A percentile compares a stretch with the other conserved stretches of the same genome.
These are phyloP conservation scores for Achatina immaculata DNA, from an alignment of 1,140 invertebrate species.

Conservation along the genomic window DNA sequence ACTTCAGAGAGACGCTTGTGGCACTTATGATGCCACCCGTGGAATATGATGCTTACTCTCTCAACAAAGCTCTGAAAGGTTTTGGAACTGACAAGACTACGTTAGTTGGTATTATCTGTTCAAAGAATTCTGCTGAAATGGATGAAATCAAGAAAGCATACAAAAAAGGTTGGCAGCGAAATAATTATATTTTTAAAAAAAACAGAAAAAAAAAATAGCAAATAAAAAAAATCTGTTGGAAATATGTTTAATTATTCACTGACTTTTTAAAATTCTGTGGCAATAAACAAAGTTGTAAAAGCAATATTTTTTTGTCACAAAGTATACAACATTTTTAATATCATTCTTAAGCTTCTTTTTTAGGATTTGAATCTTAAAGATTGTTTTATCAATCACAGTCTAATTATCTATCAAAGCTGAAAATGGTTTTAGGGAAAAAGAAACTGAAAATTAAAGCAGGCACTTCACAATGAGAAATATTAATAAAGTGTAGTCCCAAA, in stretches of 20 bases:
- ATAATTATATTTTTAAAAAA: not conserved
- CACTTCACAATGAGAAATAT: too few species aligned
- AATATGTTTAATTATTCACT: too few species aligned
- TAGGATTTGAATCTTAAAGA: not conserved
- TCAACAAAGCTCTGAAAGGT: constrained; percentile 84
- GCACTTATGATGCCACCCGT: constrained; percentile 89
- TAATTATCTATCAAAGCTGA: too few species aligned
- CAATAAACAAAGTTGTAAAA: too few species aligned
- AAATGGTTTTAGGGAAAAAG: too few species aligned
- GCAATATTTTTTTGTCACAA: too few species aligned
- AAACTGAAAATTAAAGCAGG: too few species aligned
- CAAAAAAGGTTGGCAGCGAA: constrained; percentile 78
- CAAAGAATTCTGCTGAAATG: constrained; percentile 75
- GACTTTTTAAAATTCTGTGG: too few species aligned
- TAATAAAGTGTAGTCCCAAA: constrained; percentile 89
- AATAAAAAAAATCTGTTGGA: too few species aligned
- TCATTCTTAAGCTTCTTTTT: constrained; percentile 10
- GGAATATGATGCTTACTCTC: constrained; percentile 87
- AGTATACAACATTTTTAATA: too few species aligned
- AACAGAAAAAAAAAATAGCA: too few species aligned
- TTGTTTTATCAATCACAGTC: constrained; percentile 7
- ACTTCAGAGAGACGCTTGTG: constrained; percentile 88
- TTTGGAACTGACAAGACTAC: not conserved
- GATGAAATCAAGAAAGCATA: constrained; percentile 83
- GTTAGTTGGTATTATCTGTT: constrained; percentile 8